Percentiles rank a stretch among this genome's conserved stretches.
Conservation (phyloP, 1,140 invertebrate species). For the Bombus pyrosoma region DNA sequence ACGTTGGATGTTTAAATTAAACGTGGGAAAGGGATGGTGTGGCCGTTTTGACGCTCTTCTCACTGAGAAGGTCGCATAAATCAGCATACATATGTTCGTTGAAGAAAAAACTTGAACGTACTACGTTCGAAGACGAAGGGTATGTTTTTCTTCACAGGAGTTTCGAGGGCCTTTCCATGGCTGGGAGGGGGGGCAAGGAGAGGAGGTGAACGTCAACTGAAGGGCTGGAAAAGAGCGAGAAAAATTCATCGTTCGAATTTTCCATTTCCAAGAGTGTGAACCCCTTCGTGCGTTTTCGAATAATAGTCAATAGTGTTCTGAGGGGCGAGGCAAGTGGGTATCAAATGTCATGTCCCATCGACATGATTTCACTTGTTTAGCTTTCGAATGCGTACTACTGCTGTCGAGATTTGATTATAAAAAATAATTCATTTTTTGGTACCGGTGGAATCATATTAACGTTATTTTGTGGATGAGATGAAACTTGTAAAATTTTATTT, state of each 20-base stretch:
- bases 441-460: background rate
- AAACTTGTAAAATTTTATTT: background rate
- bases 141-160: conserved; percentile 59
- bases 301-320: conserved; percentile 6
- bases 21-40: conserved; percentile 76
- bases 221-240: conserved; percentile 41
- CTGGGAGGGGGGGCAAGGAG: background rate
- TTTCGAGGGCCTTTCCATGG: conserved; percentile 42
- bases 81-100: conserved; percentile 79
- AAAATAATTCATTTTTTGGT: background rate
- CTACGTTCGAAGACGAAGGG: conserved; percentile 59
- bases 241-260: conserved; percentile 24
- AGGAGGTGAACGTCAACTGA: background rate
- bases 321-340: conserved; percentile 25
- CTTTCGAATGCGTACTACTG: too few relatives aligned
- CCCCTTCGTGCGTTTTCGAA: background rate
- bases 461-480: background rate
- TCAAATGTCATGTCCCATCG: conserved; percentile 8
- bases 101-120: conserved; percentile 77
- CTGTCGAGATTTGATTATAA: background rate
- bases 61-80: conserved; percentile 77
- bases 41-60: conserved; percentile 58
- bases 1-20: conserved; percentile 58
- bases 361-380: background rate
- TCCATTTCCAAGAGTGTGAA: conserved; percentile 24